Conservation (phyloP, 2,113 vertebrate genomes). For the Hiodon alosoides region DNA sequence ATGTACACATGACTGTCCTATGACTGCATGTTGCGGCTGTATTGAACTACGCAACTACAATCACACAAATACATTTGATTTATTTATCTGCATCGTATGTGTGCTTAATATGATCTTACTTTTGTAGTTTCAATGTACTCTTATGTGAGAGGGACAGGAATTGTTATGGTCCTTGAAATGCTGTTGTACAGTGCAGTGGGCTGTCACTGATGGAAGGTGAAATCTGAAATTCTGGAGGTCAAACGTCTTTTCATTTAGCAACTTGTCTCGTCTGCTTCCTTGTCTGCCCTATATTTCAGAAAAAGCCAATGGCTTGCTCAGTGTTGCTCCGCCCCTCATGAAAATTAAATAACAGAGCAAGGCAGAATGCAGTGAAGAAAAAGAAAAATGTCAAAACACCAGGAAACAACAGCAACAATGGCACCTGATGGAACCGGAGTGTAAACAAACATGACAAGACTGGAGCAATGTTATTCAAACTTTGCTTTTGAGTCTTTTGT, state of each 20-base stretch:
- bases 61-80: no score
- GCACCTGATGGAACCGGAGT: conserved; percentile 24
- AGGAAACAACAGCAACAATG: conserved; percentile 15
- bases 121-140: background rate
- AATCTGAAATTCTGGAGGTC: conserved; percentile 30
- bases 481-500: background rate
- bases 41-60: background rate
- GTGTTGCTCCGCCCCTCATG: conserved; percentile 25
- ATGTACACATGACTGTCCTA: conserved; percentile 4
- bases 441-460: conserved; percentile 35
- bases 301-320: conserved; percentile 31
- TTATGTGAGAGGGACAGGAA: conserved; percentile 7
- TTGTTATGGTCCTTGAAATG: background rate
- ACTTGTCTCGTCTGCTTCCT: conserved; percentile 28
- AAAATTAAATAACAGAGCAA: conserved; percentile 37
- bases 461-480: conserved; percentile 8
- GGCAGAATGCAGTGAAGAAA: conserved; percentile 24
- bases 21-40: background rate
- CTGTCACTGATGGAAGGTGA: conserved; percentile 40
- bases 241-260: conserved; percentile 39
- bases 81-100: background rate
- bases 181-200: conserved; percentile 15
- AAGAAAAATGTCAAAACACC: conserved; percentile 33
- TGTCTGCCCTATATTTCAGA: conserved; percentile 30
- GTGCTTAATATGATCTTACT: background rate